phyloP scores from a whole-genome alignment of 1,140 invertebrate species.

The Hylaeus volcanicus region DNA sequence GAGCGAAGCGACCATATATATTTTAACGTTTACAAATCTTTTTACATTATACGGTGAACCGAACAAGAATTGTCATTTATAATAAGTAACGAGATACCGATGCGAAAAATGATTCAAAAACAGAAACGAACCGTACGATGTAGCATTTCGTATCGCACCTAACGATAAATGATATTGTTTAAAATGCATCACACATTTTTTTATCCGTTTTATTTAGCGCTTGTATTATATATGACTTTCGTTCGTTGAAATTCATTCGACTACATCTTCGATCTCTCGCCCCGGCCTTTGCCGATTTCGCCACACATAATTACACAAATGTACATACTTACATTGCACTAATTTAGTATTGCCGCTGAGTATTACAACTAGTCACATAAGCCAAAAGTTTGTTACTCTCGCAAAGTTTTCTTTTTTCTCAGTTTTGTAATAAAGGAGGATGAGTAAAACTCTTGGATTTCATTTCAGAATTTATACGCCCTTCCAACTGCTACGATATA shows the following conservation, averaged over 20 bases:
- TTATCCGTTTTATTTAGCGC: too few species aligned
- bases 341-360: constrained; percentile 78
- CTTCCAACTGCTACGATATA: too few species aligned
- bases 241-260: background rate
- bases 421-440: constrained; percentile 76
- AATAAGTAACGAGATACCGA: too few species aligned
- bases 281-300: background rate
- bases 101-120: too few species aligned
- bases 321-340: constrained; percentile 69
- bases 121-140: too few species aligned
- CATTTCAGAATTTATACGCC: background rate
- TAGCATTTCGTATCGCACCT: background rate
- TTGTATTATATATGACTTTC: background rate
- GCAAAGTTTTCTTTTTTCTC: constrained; percentile 75
- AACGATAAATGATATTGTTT: background rate
- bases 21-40: too few species aligned
- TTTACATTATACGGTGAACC: too few species aligned
- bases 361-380: constrained; percentile 79
- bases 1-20: too few species aligned
- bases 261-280: constrained; percentile 11
- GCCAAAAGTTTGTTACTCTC: constrained; percentile 78
- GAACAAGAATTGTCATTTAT: too few species aligned
- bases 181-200: background rate
- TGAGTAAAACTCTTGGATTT: constrained; percentile 49
- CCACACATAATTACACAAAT: constrained; percentile 49